These are phyloP conservation scores for Epinotia bilunana DNA, from an alignment of 2,888 invertebrate genomes.

Conservation along the genomic window DNA sequence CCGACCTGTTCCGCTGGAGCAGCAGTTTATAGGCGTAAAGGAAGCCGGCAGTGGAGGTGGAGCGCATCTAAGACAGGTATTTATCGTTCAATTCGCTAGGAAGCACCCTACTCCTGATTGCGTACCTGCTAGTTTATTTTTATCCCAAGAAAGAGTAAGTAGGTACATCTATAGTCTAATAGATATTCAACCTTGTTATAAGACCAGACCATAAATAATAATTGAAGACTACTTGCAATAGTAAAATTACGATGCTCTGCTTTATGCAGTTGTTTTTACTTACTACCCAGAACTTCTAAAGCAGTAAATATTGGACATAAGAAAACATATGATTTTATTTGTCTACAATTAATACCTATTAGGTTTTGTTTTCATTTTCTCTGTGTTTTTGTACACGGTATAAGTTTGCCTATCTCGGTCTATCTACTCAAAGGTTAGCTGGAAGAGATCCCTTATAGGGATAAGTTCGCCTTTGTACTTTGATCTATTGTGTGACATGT, in stretches of 20 bases:
- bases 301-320: neutral
- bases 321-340: too few species aligned
- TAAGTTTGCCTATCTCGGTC: too few species aligned
- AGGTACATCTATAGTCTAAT: too few species aligned
- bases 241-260: neutral
- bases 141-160: too few species aligned
- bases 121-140: neutral
- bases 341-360: too few species aligned
- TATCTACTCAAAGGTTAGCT: too few species aligned
- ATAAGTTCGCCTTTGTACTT: too few species aligned
- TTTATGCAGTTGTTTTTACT: neutral
- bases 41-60: constrained; percentile 80
- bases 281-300: neutral
- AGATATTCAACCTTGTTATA: too few species aligned
- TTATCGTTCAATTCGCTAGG: neutral
- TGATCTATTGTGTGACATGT: too few species aligned
- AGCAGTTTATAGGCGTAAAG: constrained; percentile 95
- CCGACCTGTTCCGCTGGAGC: constrained; percentile 97
- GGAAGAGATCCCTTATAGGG: too few species aligned
- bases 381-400: too few species aligned
- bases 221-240: neutral
- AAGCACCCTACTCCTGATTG: neutral
- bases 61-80: constrained; percentile 73
- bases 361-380: too few species aligned
- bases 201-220: neutral